These are phyloP conservation scores for Cylindroiulus punctatus DNA, from an alignment of 2,888 invertebrate species.

Conservation along the genomic window DNA sequence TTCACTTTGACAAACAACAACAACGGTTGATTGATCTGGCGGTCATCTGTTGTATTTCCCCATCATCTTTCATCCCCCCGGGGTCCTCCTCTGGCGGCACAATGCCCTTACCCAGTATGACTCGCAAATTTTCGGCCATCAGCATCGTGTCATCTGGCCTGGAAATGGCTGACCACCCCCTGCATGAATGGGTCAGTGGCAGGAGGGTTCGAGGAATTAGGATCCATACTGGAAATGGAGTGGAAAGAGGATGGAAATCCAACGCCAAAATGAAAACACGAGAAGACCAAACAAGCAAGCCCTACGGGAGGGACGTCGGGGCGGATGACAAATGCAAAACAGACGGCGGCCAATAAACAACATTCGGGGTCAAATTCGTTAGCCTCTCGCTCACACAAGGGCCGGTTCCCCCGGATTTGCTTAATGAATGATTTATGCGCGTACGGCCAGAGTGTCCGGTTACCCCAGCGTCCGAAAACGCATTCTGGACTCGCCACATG, in stretches of 20 bases:
- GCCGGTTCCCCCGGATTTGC: background rate
- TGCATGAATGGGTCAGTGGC: background rate
- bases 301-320: background rate
- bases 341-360: slow-evolving; percentile 45
- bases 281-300: slow-evolving; percentile 38
- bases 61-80: slow-evolving; percentile 31
- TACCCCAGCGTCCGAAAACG: background rate
- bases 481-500: background rate
- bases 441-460: slow-evolving; percentile 2
- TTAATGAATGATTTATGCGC: background rate
- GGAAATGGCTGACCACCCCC: slow-evolving; percentile 19
- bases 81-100: background rate
- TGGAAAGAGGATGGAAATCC: slow-evolving; percentile 45
- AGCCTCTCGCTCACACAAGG: slow-evolving; percentile 10
- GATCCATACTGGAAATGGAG: slow-evolving; percentile 45
- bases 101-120: slow-evolving; percentile 21
- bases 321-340: slow-evolving; percentile 37
- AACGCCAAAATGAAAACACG: slow-evolving; percentile 22
- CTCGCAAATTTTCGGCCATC: slow-evolving; percentile 27
- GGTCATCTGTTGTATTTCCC: slow-evolving; percentile 40
- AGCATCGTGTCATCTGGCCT: background rate
- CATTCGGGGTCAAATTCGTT: slow-evolving; percentile 43
- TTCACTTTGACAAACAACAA: slow-evolving; percentile 37
- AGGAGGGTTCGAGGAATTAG: slow-evolving; percentile 35
- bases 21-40: slow-evolving; percentile 36